Evolutionary conservation across 2,797 vertebrate genomes (phyloP), one percentile per base, ranked within the genome.

Genomic region (Tangara arthus): DNA sequence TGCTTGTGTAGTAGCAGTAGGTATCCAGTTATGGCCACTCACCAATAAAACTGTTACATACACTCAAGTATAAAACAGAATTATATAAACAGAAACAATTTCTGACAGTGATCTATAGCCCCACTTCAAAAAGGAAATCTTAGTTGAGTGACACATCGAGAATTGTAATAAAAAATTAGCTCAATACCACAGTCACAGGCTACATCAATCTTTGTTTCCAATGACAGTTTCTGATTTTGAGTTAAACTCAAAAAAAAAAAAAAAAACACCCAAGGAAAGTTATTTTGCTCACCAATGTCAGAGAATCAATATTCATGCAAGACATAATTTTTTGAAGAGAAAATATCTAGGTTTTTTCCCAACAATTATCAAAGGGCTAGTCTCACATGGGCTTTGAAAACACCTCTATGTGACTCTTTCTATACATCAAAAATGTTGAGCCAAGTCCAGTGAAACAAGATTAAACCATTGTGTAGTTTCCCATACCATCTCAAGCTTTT

Each of bases 151-250:
- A 97, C 96, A 97, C 52, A 94, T 94, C 1, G 78, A 90, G 95
- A 96, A 97, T 87, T 95, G 96, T 95, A 97, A 97, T 97, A 97
- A 97, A 98, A 97, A 97, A 97, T 97, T 97, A 97, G 88, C 93
- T 92, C 89, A 82, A 95, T 95, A 94, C 61, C 66, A 77, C 87
- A 92, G 95, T 95, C 91, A 28, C 49, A 92, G 88, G 84, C 91
- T 94, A 95, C 94, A 97, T 95, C 97, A 97, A 97, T 97, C 97
- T 97, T 97, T 96, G 93, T 94, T 97, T 87, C 81, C 89, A 90
- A 61, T 92, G 93, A 94, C 91, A 95, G 85, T 50, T 95, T 95
- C 91, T 96, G 96, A 82, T 89, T 97, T 95, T 91, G 70, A 95
- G 83, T 91, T 95, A 82, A 90, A 92, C 34, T 69, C 64, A 69